Percentiles rank a stretch among this genome's conserved stretches.
phyloP scores from a whole-genome alignment of 2,113 vertebrate genomes.

The Miniopterus natalensis region DNA sequence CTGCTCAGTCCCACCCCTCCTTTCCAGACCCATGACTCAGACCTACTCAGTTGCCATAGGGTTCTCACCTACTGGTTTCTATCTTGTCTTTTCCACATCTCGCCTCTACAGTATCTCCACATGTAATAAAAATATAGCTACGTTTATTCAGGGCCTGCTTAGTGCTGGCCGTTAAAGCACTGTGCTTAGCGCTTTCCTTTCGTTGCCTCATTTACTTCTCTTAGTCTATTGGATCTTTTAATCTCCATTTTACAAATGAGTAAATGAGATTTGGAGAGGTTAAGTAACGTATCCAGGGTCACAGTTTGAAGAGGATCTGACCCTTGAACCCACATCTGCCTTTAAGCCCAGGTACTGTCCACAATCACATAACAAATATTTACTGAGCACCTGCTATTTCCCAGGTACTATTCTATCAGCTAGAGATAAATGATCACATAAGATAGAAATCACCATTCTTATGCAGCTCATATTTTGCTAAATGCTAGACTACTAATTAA shows the following conservation, averaged over 20 bases:
- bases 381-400: neutral
- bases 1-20: neutral
- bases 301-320: neutral
- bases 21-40: neutral
- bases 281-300: neutral
- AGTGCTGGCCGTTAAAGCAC: neutral
- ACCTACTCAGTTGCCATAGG: fast-evolving
- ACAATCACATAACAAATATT: neutral
- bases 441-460: neutral
- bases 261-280: neutral
- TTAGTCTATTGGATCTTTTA: neutral
- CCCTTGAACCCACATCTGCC: neutral
- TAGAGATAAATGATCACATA: neutral
- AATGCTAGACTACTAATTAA: neutral
- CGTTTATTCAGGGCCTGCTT: neutral
- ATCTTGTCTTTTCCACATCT: neutral
- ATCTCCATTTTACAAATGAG: neutral
- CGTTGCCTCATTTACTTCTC: neutral
- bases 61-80: too few relatives aligned
- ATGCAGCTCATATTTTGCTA: neutral
- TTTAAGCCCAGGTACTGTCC: neutral
- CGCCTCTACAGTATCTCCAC: neutral
- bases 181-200: neutral
- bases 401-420: neutral
- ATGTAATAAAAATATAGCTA: neutral